Evolutionary conservation across 2,113 vertebrate species (phyloP), one percentile per base, ranked within the genome.

Genomic region (Jaculus jaculus): DNA sequence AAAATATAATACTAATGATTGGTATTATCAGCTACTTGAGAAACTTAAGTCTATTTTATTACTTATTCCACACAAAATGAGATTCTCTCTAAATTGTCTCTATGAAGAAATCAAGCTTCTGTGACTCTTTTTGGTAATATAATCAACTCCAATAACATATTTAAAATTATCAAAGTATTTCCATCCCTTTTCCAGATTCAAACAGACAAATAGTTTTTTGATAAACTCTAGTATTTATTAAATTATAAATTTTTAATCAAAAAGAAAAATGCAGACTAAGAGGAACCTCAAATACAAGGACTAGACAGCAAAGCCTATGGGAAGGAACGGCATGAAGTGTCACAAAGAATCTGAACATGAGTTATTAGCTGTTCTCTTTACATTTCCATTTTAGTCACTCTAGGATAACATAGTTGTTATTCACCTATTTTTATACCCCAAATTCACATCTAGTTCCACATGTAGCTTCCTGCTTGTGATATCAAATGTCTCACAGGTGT

Each of bases 221-320:
- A 97, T 98, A 98, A 98, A 98, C 96, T 98, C 97, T 98, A 98
- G 93, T 98, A 98, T 98, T 98, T 98, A 98, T 98, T 98, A 98
- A 98, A 98, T 98, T 98, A 98, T 98, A 98, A 98, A 98, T 98
- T 97, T 91, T 97, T 98, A 98, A 98, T 97, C 97, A 98, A 96
- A 97, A 97, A 92, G 98, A 98, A 97, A 95, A 3, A 97, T 97
- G 98, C 96, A 84, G 97, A 96, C 96, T 97, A 96, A 98, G 97
- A 97, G 95, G 97, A 98, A 98, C 94, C 80, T 97, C 96, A 96
- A 97, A 95, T 98, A 98, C 98, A 98, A 96, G 93, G 96, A 98
- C 98, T 97, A 97, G 96, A 98, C 98, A 97, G 96, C 97, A 98
- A 98, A 98, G 96, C 97, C 91, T 95, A 94, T 97, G 97, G 94